Conservation (phyloP, 1,140 invertebrate species). For the Eupristina koningsbergeri region DNA sequence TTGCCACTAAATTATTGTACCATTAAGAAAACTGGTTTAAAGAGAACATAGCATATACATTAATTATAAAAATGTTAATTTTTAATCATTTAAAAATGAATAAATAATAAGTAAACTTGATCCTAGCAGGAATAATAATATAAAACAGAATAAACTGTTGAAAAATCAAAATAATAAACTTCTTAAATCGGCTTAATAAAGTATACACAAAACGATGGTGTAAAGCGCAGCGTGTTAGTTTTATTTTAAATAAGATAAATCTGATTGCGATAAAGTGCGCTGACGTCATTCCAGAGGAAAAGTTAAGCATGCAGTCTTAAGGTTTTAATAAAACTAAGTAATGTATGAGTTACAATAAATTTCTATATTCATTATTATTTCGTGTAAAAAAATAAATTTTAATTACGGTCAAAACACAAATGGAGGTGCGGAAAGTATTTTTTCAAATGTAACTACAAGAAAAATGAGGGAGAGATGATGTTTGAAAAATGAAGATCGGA, state of each 20-base stretch:
- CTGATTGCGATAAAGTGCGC: conserved; percentile 3
- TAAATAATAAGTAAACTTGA: not conserved
- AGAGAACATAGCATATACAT: not conserved
- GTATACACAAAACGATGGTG: not conserved
- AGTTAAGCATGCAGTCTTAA: not conserved
- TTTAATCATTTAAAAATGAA: not conserved
- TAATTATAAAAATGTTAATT: not conserved
- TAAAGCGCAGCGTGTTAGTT: not conserved
- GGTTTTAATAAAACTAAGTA: not conserved
- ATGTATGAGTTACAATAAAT: not conserved
- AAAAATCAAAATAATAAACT: not conserved
- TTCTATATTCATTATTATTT: not conserved
- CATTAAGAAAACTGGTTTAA: not conserved
- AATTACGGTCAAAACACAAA: not conserved
- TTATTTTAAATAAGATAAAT: conserved; percentile 14
- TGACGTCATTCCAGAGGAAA: not conserved
- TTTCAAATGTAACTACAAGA: not conserved
- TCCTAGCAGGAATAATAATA: not conserved
- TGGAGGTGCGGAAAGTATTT: not conserved
- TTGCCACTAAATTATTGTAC: not conserved
- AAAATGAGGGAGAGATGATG: not conserved
- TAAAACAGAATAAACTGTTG: not conserved
- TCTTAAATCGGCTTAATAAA: not conserved
- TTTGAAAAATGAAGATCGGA: conserved; percentile 11
- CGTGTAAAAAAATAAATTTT: not conserved